Evolutionary conservation across 2,113 vertebrate genomes (phyloP).

Genomic region (Corydoras sp.): DNA sequence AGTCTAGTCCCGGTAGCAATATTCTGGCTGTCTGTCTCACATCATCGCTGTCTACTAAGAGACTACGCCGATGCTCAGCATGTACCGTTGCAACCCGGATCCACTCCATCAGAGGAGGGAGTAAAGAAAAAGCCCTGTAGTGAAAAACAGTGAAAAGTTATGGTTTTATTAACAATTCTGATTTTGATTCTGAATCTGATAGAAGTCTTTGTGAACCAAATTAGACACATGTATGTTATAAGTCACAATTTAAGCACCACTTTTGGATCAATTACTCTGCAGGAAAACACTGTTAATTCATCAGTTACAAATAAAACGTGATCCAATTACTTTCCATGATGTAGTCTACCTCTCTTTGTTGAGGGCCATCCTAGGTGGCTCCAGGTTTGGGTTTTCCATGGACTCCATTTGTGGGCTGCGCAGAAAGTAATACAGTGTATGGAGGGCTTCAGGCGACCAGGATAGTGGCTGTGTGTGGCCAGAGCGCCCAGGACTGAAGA

Average conservation of each 20-base stretch:
- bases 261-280: too few species aligned
- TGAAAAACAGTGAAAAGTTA: background rate
- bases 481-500: conserved; percentile 20
- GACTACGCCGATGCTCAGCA: conserved; percentile 83
- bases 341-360: conserved; percentile 78
- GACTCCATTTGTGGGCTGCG: conserved; percentile 87
- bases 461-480: conserved; percentile 54
- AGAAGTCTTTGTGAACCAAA: too few species aligned
- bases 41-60: conserved; percentile 86
- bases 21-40: conserved; percentile 81
- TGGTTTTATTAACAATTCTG: too few species aligned
- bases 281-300: too few species aligned
- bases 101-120: conserved; percentile 92
- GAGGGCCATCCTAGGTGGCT: conserved; percentile 76
- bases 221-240: too few species aligned
- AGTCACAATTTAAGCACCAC: too few species aligned
- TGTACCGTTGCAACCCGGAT: conserved; percentile 86
- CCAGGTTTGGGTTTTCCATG: conserved; percentile 87
- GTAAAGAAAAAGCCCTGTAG: conserved; percentile 81
- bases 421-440: conserved; percentile 90
- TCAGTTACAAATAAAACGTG: background rate
- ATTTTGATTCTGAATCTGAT: too few species aligned
- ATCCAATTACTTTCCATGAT: background rate
- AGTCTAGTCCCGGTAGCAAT: conserved; percentile 86
- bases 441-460: conserved; percentile 85